Conservation (phyloP, 2,888 invertebrate species). For the Aphrophora alni region DNA sequence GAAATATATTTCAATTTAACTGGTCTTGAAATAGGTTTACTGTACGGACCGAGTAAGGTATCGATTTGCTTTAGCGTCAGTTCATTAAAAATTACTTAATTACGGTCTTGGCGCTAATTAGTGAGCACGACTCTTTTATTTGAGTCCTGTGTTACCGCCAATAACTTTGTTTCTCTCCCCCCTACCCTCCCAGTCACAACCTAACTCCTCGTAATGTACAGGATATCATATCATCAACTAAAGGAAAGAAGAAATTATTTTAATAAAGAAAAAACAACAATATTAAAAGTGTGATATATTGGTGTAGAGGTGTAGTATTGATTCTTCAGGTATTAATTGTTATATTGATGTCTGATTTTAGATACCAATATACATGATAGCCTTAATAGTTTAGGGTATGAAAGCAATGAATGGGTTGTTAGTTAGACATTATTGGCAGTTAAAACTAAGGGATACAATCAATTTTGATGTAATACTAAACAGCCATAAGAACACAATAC, state of each 20-base stretch:
- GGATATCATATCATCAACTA: neutral
- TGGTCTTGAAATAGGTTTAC: neutral
- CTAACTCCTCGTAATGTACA: constrained; percentile 36
- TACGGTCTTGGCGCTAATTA: constrained; percentile 70
- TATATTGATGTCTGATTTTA: too few relatives aligned
- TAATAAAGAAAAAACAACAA: too few relatives aligned
- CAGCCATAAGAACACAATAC: too few relatives aligned
- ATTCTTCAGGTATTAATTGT: too few relatives aligned
- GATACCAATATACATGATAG: too few relatives aligned
- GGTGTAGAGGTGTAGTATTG: too few relatives aligned
- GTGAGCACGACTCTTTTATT: constrained; percentile 54
- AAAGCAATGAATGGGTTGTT: too few relatives aligned
- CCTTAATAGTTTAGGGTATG: too few relatives aligned
- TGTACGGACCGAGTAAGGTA: neutral
- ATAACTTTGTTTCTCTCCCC: constrained; percentile 18
- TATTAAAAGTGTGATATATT: too few relatives aligned
- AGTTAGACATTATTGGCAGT: too few relatives aligned
- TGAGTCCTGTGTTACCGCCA: neutral
- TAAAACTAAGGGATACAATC: too few relatives aligned
- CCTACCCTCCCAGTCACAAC: constrained; percentile 37
- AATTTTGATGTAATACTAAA: too few relatives aligned
- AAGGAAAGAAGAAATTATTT: neutral
- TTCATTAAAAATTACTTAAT: constrained; percentile 72
- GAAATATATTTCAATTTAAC: neutral
- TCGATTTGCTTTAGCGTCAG: neutral